phyloP scores from a whole-genome alignment of 2,888 invertebrate genomes.

The Heteropelma amictum region DNA sequence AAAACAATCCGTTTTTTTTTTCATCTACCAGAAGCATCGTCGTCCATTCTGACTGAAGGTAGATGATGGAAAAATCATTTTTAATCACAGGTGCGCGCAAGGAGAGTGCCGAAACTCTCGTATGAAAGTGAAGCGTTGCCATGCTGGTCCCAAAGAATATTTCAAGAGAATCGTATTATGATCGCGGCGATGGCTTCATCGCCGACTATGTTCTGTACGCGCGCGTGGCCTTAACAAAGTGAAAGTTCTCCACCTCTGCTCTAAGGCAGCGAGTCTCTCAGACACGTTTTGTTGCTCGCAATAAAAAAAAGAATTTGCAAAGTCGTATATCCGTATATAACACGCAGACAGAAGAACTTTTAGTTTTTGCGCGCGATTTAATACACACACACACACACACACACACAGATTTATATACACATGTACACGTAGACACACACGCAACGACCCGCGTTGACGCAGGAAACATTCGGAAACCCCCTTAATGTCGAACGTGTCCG shows the following conservation, averaged over 20 bases:
- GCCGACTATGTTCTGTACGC: constrained; percentile 37
- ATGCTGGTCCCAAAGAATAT: constrained; percentile 62
- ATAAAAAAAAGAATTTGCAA: constrained; percentile 1
- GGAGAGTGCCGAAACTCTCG: constrained; percentile 31
- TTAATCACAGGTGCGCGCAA: background rate
- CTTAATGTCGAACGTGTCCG: constrained; percentile 13
- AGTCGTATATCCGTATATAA: background rate
- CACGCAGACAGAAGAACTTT: no score
- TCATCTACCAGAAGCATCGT: no score
- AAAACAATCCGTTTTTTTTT: no score
- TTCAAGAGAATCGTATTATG: constrained; percentile 62
- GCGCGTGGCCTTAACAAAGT: constrained; percentile 70
- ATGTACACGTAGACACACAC: background rate
- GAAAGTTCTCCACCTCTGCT: constrained; percentile 66
- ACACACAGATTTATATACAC: background rate
- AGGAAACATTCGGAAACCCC: no score
- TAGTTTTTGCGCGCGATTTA: no score
- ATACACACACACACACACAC: background rate
- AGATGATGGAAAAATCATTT: background rate
- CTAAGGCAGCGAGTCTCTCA: constrained; percentile 28
- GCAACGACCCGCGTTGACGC: no score
- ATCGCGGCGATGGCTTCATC: constrained; percentile 24
- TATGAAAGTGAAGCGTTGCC: constrained; percentile 69
- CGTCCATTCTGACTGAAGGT: no score
- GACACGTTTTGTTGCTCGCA: constrained; percentile 22